Percentiles rank a stretch among this genome's conserved stretches.
These are phyloP conservation scores for Entomobrya multifasciata DNA, from an alignment of 2,888 invertebrate genomes.

Conservation along the genomic window DNA sequence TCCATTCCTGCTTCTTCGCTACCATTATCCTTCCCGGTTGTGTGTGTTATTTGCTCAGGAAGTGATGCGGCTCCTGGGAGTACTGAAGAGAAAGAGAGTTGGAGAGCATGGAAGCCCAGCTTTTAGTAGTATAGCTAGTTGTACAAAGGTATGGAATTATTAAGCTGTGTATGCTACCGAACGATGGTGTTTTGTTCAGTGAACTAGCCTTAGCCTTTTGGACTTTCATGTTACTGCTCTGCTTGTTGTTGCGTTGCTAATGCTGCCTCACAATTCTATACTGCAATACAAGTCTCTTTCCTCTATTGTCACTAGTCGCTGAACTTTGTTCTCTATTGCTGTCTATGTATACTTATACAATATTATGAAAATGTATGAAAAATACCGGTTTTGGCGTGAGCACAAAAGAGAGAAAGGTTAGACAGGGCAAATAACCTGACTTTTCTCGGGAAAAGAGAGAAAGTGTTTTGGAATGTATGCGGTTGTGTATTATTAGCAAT, in stretches of 20 bases:
- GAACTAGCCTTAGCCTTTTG: slow-evolving; percentile 40
- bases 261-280: background rate
- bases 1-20: background rate
- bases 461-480: background rate
- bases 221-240: background rate
- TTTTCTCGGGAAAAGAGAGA: background rate
- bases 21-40: slow-evolving; percentile 20
- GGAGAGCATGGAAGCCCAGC: background rate
- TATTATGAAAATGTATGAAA: background rate
- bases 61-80: slow-evolving; percentile 49
- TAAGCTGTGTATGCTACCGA: slow-evolving; percentile 7
- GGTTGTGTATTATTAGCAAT: slow-evolving; percentile 38
- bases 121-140: background rate
- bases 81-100: background rate
- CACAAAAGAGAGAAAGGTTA: slow-evolving; percentile 51
- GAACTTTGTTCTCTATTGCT: slow-evolving; percentile 24
- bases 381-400: slow-evolving; percentile 51
- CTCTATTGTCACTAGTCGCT: slow-evolving; percentile 39
- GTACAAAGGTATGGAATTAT: background rate
- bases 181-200: slow-evolving; percentile 36
- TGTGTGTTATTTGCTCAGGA: slow-evolving; percentile 50
- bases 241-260: slow-evolving; percentile 7
- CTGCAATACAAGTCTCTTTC: too few relatives aligned
- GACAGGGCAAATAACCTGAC: slow-evolving; percentile 26
- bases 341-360: too few relatives aligned